Conservation (phyloP, 2,113 vertebrate species). For the Atlantisia rogersi region DNA sequence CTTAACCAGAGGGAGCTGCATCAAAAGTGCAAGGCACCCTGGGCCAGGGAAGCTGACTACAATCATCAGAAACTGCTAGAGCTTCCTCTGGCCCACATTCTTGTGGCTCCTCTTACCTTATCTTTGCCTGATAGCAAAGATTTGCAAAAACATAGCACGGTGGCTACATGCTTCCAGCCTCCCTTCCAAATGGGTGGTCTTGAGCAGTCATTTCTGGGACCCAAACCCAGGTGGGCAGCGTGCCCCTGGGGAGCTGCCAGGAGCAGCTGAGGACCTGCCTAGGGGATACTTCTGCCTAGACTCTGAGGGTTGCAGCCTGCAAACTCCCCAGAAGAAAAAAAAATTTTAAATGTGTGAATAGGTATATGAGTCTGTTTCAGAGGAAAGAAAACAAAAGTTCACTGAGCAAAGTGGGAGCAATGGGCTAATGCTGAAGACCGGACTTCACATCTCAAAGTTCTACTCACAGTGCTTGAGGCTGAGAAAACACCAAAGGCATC, state of each 20-base stretch:
- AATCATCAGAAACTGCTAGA: neutral
- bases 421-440: neutral
- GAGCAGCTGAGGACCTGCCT: fast-evolving
- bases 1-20: neutral
- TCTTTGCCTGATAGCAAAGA: neutral
- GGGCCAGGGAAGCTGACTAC: neutral
- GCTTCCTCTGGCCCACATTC: neutral
- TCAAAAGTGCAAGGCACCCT: neutral
- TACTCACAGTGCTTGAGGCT: neutral
- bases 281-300: neutral
- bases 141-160: neutral
- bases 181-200: neutral
- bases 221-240: neutral
- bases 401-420: neutral
- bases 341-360: neutral
- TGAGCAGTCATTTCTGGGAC: neutral
- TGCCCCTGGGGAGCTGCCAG: neutral
- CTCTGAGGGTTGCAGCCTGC: neutral
- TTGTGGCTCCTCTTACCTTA: neutral
- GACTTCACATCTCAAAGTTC: neutral
- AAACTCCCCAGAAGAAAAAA: neutral
- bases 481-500: neutral
- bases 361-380: neutral
- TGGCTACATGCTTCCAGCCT: neutral
- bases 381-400: neutral